Base-by-base conservation (phyloP, 2,888 invertebrate genomes). In the Eucera pruinosa region DNA sequence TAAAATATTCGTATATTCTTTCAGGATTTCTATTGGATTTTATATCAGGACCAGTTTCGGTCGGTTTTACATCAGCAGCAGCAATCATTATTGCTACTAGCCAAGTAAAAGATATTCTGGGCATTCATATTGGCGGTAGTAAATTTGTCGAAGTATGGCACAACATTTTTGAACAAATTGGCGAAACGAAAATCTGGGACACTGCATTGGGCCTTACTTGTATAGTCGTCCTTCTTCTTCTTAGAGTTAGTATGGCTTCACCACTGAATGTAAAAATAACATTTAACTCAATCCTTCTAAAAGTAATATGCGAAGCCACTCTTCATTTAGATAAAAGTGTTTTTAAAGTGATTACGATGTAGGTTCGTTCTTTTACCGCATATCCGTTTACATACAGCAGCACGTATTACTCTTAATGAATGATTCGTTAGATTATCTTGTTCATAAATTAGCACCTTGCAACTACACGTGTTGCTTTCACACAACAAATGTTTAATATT, bases 41-140 rank as follows among this genome's bases (percentile, higher is more conserved):
- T 92, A 96, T 97, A 88, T 96, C 96, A 80, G 96, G 96, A n/a
- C 96, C 97, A 47, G 96, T 96, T 76, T 95, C 96, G 2, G 95
- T 95, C 73, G 96, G 96, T 7, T 97, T 97, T 93, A 96, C 97
- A 2, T 96, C 96, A 0, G 97, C 97, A 0, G 96, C 97, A 0
- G 96, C 97, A 81, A 95, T 97, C 82, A 96, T 96, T 84, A 97
- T 97, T 79, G 96, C 96, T 41, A 96, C 96, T 67, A 96, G 96
- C 25, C 97, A 97, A 92, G 93, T 96, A 78, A 96, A 96, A 92
- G 95, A 95, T 88, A 94, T 96, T 83, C 93, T 96, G 13, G 96
- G 96, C 0, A 93, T 96, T 33, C 94, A 93, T 82, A 95, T 96
- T 87, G 93, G 94, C 0, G 95, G 95, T 0, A 95, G 95, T 57